phyloP scores from a whole-genome alignment of 2,797 vertebrate genomes.

The Syncerus caffer region DNA sequence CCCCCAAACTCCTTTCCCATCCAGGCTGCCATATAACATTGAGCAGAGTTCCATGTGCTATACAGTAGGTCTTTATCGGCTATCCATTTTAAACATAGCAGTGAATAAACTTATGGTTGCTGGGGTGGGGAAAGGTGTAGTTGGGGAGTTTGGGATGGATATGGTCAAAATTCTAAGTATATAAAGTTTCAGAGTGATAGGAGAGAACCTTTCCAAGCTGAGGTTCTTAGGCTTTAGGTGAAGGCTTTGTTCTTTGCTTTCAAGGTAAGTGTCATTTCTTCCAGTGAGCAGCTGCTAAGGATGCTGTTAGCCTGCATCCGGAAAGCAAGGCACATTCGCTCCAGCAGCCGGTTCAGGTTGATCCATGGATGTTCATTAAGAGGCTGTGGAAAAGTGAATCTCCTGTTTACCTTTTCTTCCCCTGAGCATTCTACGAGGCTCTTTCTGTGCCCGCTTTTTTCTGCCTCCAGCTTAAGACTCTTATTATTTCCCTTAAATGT shows the following conservation, averaged over 20 bases:
- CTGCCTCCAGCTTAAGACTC: slow-evolving; percentile 23
- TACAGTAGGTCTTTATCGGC: background rate
- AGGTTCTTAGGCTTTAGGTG: background rate
- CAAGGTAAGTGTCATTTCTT: background rate
- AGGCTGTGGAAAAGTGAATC: background rate
- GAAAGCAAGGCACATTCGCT: background rate
- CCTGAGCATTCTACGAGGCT: background rate
- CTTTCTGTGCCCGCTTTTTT: background rate
- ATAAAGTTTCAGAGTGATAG: background rate
- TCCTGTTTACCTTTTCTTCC: slow-evolving; percentile 6
- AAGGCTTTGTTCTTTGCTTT: background rate
- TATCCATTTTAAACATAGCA: background rate
- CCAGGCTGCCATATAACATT: background rate
- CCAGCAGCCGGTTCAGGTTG: background rate
- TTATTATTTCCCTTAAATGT: slow-evolving; percentile 57
- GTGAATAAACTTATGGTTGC: background rate
- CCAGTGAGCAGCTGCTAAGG: background rate
- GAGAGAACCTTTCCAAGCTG: background rate
- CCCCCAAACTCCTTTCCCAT: background rate
- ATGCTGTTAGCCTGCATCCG: background rate
- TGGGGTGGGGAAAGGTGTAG: background rate
- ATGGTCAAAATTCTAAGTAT: background rate
- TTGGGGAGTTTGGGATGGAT: background rate
- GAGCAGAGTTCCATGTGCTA: background rate
- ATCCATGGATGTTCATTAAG: slow-evolving; percentile 22